Evolutionary conservation across 2,888 invertebrate species (phyloP), one percentile per base, ranked within the genome.

Genomic region (Psococerastis gibbosa): DNA sequence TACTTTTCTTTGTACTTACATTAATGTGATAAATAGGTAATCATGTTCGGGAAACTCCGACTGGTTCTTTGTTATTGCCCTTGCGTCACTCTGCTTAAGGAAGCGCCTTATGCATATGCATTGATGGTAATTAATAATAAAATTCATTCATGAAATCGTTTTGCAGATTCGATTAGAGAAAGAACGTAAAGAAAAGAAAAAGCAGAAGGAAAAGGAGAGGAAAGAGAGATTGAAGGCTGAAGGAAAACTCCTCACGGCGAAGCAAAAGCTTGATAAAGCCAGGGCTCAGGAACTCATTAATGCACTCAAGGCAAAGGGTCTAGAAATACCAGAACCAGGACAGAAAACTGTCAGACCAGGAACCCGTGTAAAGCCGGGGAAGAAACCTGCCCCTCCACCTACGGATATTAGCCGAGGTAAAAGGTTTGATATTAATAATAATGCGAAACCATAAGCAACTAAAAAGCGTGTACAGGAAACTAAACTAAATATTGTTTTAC

Each of bases 161-260:
- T 49, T 54, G 35, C 64, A 74, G 57, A 66, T 73, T 52, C 62
- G 79, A 46, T 62, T 84, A 49, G 94, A 94, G 58, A 79, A 85
- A 54, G 94, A 95, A 59, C 69, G 72, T 49, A 91, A 83, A 57
- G 87, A 85, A 51, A 76, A 73, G 56, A 88, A 81, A 59, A 95
- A 89, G 58, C 79, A 81, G 55, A 87, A 87, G 57, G 88, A 92
- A 63, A 89, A 88, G 56, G 92, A 92, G 57, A 72, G 84, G 42
- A 89, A 87, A 61, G 89, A 89, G 55, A 71, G 88, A 56, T 68
- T 91, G 52, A 95, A 95, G 61, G 87, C 85, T n/a, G 95, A 95
- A 64, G 97, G 97, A 2, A 95, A 91, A 63, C 67, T 91, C 23
- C 63, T 95, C 46, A 92, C 92, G 2, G 78, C 85, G 0, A 92